A percentile compares a stretch with the other conserved stretches of the same genome.
phyloP scores from a whole-genome alignment of 2,797 vertebrate species.

The Hoplostethus mediterraneus region DNA sequence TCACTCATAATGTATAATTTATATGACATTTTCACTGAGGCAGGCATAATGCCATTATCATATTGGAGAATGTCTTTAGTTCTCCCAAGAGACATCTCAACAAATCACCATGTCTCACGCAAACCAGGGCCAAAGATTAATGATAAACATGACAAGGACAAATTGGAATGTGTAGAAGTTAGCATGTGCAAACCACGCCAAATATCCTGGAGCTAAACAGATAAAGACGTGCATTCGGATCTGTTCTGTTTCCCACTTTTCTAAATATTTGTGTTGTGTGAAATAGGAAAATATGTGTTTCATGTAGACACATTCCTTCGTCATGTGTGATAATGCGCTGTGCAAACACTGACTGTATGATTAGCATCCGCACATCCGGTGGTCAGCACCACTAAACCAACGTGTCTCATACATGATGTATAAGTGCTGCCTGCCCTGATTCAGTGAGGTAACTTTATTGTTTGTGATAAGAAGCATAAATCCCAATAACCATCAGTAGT shows the following conservation, averaged over 20 bases:
- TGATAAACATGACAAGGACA: conserved; percentile 88
- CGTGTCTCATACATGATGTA: not conserved
- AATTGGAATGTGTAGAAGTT: conserved; percentile 84
- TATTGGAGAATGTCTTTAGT: conserved; percentile 82
- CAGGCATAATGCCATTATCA: conserved; percentile 84
- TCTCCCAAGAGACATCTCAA: conserved; percentile 75
- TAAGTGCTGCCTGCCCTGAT: not conserved
- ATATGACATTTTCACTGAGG: conserved; percentile 83
- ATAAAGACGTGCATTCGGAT: conserved; percentile 65
- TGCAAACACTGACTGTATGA: conserved; percentile 43
- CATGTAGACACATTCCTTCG: conserved; percentile 54
- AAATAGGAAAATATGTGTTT: conserved; percentile 50
- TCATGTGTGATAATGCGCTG: conserved; percentile 46
- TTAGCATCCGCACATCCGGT: conserved; percentile 29
- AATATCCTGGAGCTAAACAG: conserved; percentile 80
- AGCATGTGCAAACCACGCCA: conserved; percentile 71
- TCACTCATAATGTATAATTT: conserved; percentile 84
- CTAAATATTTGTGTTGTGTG: conserved; percentile 66
- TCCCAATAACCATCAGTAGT: conserved; percentile 66
- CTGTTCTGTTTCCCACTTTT: conserved; percentile 62
- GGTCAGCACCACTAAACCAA: conserved; percentile 14
- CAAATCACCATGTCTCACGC: conserved; percentile 81
- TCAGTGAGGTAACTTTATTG: conserved; percentile 59
- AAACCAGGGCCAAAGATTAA: conserved; percentile 86
- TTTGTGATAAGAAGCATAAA: conserved; percentile 71